Evolutionary conservation across 2,113 vertebrate genomes (phyloP).

Genomic region (Epinephelus lanceolatus): DNA sequence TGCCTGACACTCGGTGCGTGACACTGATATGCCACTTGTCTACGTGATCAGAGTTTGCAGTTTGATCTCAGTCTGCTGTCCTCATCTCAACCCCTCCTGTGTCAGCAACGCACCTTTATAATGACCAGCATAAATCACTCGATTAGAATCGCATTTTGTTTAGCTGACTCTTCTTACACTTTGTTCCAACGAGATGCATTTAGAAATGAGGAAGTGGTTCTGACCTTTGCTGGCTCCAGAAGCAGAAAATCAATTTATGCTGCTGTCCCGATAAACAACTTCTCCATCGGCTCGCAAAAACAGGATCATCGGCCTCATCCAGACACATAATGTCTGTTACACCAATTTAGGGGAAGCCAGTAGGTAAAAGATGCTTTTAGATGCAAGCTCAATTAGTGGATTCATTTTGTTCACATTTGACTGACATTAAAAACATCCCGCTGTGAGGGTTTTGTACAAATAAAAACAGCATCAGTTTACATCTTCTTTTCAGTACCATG

Average conservation of each 20-base stretch:
- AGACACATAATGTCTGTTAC: background rate
- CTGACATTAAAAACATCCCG: background rate
- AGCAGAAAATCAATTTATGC: constrained; percentile 57
- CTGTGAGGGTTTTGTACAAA: too few species aligned
- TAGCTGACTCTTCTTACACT: constrained; percentile 10
- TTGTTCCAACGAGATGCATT: constrained; percentile 39
- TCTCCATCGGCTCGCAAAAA: constrained; percentile 19
- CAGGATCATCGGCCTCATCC: constrained; percentile 8
- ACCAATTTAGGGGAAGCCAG: background rate
- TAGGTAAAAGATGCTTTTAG: background rate
- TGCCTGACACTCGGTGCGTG: constrained; percentile 17
- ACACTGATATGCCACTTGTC: constrained; percentile 38
- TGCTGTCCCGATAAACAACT: constrained; percentile 39
- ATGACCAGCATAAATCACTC: constrained; percentile 53
- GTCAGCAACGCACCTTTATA: constrained; percentile 17
- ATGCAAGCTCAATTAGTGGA: background rate
- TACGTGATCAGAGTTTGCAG: constrained; percentile 47
- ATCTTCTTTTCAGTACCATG: background rate
- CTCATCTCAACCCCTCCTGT: constrained; percentile 36
- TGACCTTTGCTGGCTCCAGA: constrained; percentile 53
- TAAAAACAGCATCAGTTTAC: background rate
- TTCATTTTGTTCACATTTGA: constrained; percentile 1
- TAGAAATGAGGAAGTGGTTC: constrained; percentile 41
- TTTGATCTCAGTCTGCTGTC: constrained; percentile 39
- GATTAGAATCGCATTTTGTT: constrained; percentile 35